phyloP scores from a whole-genome alignment of 2,113 vertebrate species.

The Protobothrops mucrosquamatus region DNA sequence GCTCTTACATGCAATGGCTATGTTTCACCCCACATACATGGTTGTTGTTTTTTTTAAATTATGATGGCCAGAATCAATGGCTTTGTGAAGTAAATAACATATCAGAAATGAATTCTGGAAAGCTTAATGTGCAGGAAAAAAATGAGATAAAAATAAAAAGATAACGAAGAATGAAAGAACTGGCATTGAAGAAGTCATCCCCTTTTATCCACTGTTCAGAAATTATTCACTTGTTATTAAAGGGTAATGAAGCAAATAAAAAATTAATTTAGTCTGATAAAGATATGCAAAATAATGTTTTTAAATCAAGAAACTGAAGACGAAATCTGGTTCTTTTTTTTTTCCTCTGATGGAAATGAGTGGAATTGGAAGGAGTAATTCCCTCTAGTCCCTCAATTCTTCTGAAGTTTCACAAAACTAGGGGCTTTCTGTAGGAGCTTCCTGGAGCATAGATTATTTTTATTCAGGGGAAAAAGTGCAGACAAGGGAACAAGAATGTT shows the following conservation, averaged over 20 bases:
- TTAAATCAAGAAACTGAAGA: neutral
- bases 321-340: neutral
- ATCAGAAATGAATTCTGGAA: neutral
- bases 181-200: neutral
- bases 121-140: neutral
- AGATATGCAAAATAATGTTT: neutral
- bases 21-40: neutral
- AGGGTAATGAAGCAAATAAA: slow-evolving; percentile 9
- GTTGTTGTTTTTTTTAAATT: neutral
- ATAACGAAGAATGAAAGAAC: neutral
- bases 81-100: neutral
- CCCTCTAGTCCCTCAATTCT: neutral
- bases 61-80: neutral
- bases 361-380: neutral
- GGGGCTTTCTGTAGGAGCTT: neutral
- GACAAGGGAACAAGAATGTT: neutral
- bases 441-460: neutral
- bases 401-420: neutral
- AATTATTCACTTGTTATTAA: slow-evolving; percentile 10
- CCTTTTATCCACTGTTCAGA: neutral
- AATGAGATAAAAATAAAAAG: neutral
- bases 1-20: neutral
- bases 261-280: neutral
- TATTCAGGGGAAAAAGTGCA: neutral
- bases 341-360: neutral